phyloP scores from a whole-genome alignment of 2,888 invertebrate genomes.

The Sminthurinus aureus region DNA sequence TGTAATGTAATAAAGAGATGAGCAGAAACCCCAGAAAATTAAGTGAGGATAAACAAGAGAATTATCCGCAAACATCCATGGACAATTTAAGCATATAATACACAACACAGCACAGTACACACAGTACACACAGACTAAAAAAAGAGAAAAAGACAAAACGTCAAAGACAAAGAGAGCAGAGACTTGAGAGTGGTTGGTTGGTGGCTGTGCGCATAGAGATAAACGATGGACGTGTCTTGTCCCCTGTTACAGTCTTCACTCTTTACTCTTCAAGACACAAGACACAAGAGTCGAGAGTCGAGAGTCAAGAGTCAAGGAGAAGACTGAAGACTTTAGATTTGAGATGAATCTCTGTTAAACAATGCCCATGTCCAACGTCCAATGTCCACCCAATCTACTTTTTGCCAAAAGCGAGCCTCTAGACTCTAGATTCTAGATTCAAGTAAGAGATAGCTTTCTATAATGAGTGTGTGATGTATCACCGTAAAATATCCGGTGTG shows the following conservation, averaged over 20 bases:
- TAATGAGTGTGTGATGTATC: constrained; percentile 47
- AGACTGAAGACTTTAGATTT: background rate
- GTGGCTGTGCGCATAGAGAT: constrained; percentile 5
- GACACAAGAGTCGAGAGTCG: background rate
- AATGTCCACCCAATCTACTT: constrained; percentile 30
- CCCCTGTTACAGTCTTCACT: background rate
- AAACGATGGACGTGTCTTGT: constrained; percentile 31
- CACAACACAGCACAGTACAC: background rate
- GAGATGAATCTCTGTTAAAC: constrained; percentile 14
- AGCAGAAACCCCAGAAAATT: constrained; percentile 14
- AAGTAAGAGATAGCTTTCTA: constrained; percentile 40
- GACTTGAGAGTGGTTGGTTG: constrained; percentile 6
- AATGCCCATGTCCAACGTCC: constrained; percentile 16
- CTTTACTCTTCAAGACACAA: background rate
- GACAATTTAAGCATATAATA: constrained; percentile 27
- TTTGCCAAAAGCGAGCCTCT: constrained; percentile 8
- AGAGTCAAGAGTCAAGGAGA: background rate
- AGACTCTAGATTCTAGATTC: too few relatives aligned
- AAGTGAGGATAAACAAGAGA: constrained; percentile 36
- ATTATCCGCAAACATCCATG: constrained; percentile 35
- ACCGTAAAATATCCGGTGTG: constrained; percentile 16
- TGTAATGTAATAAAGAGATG: background rate
- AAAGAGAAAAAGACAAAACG: background rate
- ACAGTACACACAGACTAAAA: background rate
- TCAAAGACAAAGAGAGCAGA: background rate